Evolutionary conservation across 64 coral and sea anemone species (phyloP), one percentile per base, ranked within the genome.

Genomic region (Pachyseris speciosa): DNA sequence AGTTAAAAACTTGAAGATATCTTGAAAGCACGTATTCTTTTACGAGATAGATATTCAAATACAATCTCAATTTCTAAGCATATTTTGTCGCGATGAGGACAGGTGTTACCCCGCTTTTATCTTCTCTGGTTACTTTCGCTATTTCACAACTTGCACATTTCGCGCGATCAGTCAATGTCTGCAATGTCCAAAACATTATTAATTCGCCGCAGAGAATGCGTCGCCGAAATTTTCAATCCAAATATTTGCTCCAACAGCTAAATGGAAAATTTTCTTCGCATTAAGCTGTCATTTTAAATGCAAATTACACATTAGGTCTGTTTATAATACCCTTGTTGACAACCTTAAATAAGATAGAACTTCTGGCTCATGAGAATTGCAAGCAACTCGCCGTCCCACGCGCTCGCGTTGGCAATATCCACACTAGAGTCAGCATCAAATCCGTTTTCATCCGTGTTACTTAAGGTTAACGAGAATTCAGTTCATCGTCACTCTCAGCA

Each of bases 41-140:
- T 34, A 30, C 26, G 4, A 57, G 0, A 55, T 55, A 15, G 75
- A 79, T 57, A 79, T 79, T 75, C 39, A 75, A 25, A 75, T 48
- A 45, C 72, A 75, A 75, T 29, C 48, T 75, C 26, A 75, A 48
- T n/a, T 79, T 81, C 34, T 19, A 7, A 81, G 36, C 31, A 26
- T 37, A 7, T 22, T 37, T 60, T 36, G 12, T 34, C 6, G 27
- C 25, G 16, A 12, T 63, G 9, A n/a, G 59, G 36, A 24, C 77
- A 81, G 77, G 77, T 61, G 77, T 36, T 36, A 36, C 9, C 16
- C 0, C 52, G 26, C 39, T 4, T 28, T 50, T 50, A 17, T 19
- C 43, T 31, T 38, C 36, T 45, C n/a, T 32, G 6, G 27, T 67
- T 74, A 6, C 22, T 1, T 1, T n/a, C 12, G 40, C n/a, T 19